Conservation (phyloP, 2,113 vertebrate genomes). For the Pedionomus torquatus region DNA sequence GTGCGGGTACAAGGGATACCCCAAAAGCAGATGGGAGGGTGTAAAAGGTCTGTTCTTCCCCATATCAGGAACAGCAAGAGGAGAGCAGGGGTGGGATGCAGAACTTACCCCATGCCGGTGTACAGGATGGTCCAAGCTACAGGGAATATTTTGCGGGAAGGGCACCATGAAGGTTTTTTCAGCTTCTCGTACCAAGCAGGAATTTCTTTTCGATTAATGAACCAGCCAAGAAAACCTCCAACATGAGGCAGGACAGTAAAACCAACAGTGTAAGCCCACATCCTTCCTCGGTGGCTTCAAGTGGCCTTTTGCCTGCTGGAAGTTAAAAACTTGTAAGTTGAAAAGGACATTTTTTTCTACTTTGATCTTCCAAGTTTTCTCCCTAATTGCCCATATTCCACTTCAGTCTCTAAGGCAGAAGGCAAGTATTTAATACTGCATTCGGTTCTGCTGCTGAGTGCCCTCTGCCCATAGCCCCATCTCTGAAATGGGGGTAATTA, state of each 20-base stretch:
- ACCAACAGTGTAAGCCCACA: constrained; percentile 81
- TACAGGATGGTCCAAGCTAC: constrained; percentile 85
- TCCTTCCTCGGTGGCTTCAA: constrained; percentile 22
- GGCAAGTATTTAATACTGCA: background rate
- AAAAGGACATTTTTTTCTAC: background rate
- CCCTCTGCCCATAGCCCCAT: background rate
- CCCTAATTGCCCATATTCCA: background rate
- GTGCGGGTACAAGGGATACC: accelerated
- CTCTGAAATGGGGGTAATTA: background rate
- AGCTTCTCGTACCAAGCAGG: constrained; percentile 82
- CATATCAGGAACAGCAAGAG: background rate
- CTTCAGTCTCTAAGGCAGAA: background rate
- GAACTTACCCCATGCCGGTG: constrained; percentile 86
- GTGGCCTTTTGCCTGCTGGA: background rate
- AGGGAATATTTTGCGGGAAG: constrained; percentile 78
- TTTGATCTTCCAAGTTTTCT: background rate
- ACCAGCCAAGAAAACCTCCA: constrained; percentile 82
- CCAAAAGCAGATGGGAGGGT: background rate
- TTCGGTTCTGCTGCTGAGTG: background rate
- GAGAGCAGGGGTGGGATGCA: accelerated
- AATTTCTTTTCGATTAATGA: constrained; percentile 72
- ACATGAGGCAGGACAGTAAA: constrained; percentile 85
- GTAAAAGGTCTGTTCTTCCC: background rate
- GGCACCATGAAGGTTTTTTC: constrained; percentile 85
- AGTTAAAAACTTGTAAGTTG: background rate